These are phyloP conservation scores for Aricia agestis DNA, from an alignment of 1,140 invertebrate species.

Conservation along the genomic window DNA sequence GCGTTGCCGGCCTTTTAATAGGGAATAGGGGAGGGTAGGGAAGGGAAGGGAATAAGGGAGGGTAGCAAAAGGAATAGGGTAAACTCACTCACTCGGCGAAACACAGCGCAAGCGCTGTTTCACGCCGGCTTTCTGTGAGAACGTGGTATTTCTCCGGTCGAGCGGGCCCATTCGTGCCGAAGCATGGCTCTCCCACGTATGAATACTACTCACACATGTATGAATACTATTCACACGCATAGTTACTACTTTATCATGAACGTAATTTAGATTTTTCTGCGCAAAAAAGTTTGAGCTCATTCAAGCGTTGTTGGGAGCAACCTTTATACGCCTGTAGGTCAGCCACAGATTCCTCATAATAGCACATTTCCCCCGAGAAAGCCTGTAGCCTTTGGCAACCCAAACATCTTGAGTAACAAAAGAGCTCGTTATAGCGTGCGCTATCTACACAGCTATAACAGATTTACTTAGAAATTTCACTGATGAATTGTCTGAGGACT, in stretches of 20 bases:
- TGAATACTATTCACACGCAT: too few species aligned
- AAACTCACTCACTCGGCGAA: too few species aligned
- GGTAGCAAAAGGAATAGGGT: too few species aligned
- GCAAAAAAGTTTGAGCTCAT: neutral
- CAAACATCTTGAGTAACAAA: neutral
- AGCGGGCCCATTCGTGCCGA: too few species aligned
- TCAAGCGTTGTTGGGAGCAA: neutral
- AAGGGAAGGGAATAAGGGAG: too few species aligned
- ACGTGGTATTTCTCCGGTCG: too few species aligned
- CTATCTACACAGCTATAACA: neutral
- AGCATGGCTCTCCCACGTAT: too few species aligned
- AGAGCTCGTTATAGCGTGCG: neutral
- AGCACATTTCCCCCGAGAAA: constrained; percentile 9
- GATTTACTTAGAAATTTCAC: neutral
- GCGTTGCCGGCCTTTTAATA: too few species aligned
- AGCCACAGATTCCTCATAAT: constrained; percentile 3
- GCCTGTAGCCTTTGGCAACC: constrained; percentile 7
- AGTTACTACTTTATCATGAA: neutral
- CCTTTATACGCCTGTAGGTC: neutral
- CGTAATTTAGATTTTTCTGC: neutral
- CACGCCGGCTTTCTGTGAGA: too few species aligned
- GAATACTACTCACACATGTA: too few species aligned
- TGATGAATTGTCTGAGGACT: neutral
- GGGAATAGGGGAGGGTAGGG: too few species aligned
- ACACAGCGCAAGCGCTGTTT: too few species aligned